Evolutionary conservation across 2,113 vertebrate species (phyloP), one percentile per base, ranked within the genome.

Genomic region (Archocentrus centrarchus): DNA sequence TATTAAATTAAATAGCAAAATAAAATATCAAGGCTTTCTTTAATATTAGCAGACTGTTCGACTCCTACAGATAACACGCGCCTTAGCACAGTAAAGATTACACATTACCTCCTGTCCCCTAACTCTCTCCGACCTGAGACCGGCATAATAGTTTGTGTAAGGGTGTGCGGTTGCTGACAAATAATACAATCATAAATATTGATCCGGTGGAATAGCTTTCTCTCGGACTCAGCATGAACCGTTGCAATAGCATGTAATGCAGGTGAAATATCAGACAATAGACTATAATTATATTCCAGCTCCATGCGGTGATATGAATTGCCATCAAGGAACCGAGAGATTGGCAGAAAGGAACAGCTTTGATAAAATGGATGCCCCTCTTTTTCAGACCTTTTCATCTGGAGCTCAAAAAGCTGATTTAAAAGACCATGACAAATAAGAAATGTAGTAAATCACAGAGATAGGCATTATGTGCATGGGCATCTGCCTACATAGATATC

Each of bases 111-210:
- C 32, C 59, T 6, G 35, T 75, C 59, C 70, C 24, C 75, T 35
- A 62, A 59, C 53, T 41, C 66, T 84, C 35, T 41, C n/a, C 75
- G 77, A 81, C 63, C 60, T 22, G 5, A 79, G 73, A 75, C 70
- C 55, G 80, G 86, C 85, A 64, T 73, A 77, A 80, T 61, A 15
- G 75, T 86, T 91, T 83, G 24, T 90, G 79, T 70, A 80, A 82
- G 78, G 59, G 61, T 87, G 66, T 75, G 76, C 81, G 89, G 62
- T 86, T 85, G 82, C 85, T 86, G 90, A 86, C 87, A 90, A 91
- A 93, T 88, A 92, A 90, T 84, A 89, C 66, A 83, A 91, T 91
- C 77, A 87, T 90, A 94, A 94, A 92, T 94, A 93, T 93, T 92
- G 92, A 94, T 94, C 87, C 22, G 20, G 18, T 61, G 80, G 82